Conservation (phyloP, 2,888 invertebrate species). For the Brachylomia viminalis region DNA sequence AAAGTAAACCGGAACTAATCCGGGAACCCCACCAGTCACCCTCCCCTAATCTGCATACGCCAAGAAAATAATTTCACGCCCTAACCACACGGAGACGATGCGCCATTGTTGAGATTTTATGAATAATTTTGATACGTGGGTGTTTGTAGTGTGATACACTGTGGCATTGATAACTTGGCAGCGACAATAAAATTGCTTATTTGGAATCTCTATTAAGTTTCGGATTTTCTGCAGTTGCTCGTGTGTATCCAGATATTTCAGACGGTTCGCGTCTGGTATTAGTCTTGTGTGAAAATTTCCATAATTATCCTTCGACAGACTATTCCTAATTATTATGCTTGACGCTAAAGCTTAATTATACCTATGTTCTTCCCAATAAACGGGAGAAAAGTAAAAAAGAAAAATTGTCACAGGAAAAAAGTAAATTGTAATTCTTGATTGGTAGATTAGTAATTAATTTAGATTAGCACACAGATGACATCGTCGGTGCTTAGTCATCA, state of each 20-base stretch:
- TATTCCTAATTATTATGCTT: background rate
- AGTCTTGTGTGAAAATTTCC: background rate
- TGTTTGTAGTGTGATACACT: constrained; percentile 55
- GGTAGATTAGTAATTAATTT: background rate
- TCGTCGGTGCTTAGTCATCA: background rate
- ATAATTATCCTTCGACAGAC: background rate
- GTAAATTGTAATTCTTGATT: background rate
- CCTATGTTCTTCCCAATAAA: background rate
- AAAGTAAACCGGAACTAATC: constrained; percentile 90
- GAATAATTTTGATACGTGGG: constrained; percentile 69
- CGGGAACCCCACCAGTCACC: constrained; percentile 78
- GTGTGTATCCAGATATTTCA: background rate
- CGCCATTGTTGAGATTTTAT: constrained; percentile 78
- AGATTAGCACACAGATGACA: background rate
- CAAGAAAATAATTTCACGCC: constrained; percentile 90
- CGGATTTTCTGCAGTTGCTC: background rate
- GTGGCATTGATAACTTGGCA: constrained; percentile 46
- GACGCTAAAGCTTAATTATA: background rate
- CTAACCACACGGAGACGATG: constrained; percentile 81
- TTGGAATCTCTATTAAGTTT: constrained; percentile 13
- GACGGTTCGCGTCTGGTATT: background rate
- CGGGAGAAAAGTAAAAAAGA: too few relatives aligned
- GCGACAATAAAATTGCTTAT: constrained; percentile 30
- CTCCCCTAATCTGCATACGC: constrained; percentile 89
- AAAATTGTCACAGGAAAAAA: background rate